phyloP scores from a whole-genome alignment of 2,888 invertebrate species.

The Minunthozetes semirufus region DNA sequence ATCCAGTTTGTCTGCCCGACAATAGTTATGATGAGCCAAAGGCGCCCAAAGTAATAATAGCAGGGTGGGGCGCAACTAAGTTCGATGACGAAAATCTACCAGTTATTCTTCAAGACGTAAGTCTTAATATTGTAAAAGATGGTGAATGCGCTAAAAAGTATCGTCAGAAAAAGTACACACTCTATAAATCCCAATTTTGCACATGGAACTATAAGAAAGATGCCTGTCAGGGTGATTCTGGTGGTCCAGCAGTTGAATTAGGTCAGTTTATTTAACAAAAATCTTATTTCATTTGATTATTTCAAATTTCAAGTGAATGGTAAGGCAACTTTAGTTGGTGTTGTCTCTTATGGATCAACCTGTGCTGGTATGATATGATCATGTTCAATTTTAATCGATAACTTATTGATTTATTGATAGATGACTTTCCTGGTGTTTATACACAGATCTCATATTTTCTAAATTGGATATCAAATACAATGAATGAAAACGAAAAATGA shows the following conservation, averaged over 20 bases:
- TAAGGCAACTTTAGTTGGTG: not conserved
- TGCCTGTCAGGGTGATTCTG: slow-evolving; percentile 20
- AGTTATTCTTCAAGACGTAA: not conserved
- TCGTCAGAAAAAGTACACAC: not conserved
- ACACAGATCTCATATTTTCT: slow-evolving; percentile 10
- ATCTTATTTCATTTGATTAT: not conserved
- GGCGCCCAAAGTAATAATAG: not conserved
- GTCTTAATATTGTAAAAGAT: not conserved
- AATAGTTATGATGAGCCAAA: not conserved
- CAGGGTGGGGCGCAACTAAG: not conserved
- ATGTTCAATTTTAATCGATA: not conserved
- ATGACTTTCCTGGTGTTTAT: slow-evolving; percentile 17
- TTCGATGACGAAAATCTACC: not conserved
- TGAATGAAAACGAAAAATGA: not conserved
- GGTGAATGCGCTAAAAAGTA: slow-evolving; percentile 6
- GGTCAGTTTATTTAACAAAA: not conserved
- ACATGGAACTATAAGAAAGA: slow-evolving; percentile 7
- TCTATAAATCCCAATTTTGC: slow-evolving; percentile 11
- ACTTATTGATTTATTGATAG: not conserved
- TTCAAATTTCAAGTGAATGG: not conserved
- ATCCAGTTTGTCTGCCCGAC: not conserved
- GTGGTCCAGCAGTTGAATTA: not conserved
- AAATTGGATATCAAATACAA: not conserved
- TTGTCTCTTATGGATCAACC: slow-evolving; percentile 8
- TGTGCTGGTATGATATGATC: not conserved